phyloP scores from a whole-genome alignment of 2,888 invertebrate genomes.

The Myopa testacea region DNA sequence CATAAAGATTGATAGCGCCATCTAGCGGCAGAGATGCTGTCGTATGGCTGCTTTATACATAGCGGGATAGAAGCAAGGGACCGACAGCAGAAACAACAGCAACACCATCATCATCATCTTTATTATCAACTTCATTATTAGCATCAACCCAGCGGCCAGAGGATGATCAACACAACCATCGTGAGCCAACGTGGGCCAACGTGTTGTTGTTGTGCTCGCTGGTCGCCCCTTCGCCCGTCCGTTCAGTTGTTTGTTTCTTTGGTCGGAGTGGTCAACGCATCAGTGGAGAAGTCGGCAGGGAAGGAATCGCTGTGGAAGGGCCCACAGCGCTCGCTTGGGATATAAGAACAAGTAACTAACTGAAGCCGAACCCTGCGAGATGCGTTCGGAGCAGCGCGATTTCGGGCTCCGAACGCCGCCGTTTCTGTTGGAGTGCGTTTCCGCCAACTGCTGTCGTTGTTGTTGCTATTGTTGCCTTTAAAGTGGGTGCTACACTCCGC shows the following conservation, averaged over 20 bases:
- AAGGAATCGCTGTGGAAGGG: neutral
- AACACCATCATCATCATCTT: slow-evolving; percentile 24
- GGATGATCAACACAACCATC: neutral
- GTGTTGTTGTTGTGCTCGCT: neutral
- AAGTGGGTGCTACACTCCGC: neutral
- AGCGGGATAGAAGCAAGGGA: neutral
- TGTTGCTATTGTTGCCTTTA: neutral
- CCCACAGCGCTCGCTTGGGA: neutral
- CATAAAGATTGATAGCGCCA: slow-evolving; percentile 9
- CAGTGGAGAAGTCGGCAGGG: neutral
- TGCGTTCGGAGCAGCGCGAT: neutral
- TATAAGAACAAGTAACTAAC: slow-evolving; percentile 30
- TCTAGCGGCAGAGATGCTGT: neutral
- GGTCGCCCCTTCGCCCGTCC: neutral
- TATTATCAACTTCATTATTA: slow-evolving; percentile 10
- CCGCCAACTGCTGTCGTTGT: neutral
- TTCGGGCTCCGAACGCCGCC: neutral
- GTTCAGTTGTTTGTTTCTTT: neutral
- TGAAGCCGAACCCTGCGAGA: slow-evolving; percentile 14
- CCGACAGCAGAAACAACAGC: slow-evolving; percentile 36
- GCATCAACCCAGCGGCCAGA: neutral
- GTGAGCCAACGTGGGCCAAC: neutral
- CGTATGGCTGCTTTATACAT: neutral
- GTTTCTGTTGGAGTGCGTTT: slow-evolving; percentile 12
- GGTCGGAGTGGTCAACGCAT: neutral